Conservation (phyloP, 2,797 vertebrate genomes). For the Phrynocephalus forsythii region DNA sequence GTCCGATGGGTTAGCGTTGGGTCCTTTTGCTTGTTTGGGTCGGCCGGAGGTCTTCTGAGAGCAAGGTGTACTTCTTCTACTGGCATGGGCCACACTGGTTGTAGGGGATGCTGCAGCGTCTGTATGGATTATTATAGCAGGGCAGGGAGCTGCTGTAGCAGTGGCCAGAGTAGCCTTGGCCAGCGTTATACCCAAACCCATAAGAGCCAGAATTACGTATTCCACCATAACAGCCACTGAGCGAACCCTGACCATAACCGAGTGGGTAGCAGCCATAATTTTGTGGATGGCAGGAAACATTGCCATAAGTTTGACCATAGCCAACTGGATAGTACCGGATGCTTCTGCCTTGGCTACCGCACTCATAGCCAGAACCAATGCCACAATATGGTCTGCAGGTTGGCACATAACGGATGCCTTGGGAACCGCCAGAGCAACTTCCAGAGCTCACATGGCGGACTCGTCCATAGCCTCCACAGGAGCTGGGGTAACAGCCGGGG, state of each 20-base stretch:
- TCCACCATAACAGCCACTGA: no score
- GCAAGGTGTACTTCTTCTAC: not conserved
- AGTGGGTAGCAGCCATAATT: not conserved
- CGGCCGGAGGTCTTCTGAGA: not conserved
- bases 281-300: not conserved
- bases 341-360: not conserved
- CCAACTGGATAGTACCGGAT: not conserved
- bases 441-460: no score
- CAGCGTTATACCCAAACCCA: not conserved
- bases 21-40: not conserved
- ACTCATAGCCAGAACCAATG: not conserved
- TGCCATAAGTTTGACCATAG: not conserved
- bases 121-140: not conserved
- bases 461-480: not conserved
- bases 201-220: not conserved
- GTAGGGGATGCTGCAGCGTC: slow-evolving; percentile 2
- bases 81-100: not conserved
- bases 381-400: not conserved
- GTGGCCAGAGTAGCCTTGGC: not conserved
- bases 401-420: not conserved
- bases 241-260: not conserved
- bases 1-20: not conserved
- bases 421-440: not conserved
- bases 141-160: not conserved
- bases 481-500: not conserved